phyloP scores from a whole-genome alignment of 2,797 vertebrate genomes.

The Trachurus trachurus region DNA sequence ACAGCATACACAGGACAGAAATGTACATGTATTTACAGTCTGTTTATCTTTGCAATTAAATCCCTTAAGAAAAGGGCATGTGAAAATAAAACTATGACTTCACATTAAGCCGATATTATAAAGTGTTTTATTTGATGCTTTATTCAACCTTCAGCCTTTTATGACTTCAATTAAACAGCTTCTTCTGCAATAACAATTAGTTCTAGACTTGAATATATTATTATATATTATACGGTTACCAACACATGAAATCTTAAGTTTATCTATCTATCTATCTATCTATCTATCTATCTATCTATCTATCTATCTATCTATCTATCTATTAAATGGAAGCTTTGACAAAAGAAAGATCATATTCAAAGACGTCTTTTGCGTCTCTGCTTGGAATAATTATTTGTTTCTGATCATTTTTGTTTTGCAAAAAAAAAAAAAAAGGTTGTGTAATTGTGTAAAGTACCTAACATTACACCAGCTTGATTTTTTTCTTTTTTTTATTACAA shows the following conservation, averaged over 20 bases:
- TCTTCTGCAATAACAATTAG: not conserved
- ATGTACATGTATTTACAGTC: too few relatives aligned
- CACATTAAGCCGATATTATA: too few relatives aligned
- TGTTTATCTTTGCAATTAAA: too few relatives aligned
- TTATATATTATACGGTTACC: not conserved
- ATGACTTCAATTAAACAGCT: not conserved
- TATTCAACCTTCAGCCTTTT: too few relatives aligned
- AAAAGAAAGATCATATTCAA: slow-evolving; percentile 1
- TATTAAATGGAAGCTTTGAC: not conserved
- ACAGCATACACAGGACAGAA: too few relatives aligned
- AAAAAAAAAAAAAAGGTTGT: not conserved
- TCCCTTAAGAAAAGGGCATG: too few relatives aligned
- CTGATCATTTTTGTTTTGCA: not conserved
- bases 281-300: too few relatives aligned
- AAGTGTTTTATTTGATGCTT: too few relatives aligned
- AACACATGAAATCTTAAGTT: too few relatives aligned
- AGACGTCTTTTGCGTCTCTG: not conserved
- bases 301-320: too few relatives aligned
- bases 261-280: too few relatives aligned
- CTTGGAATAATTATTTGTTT: not conserved
- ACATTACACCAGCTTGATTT: not conserved
- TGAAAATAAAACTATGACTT: too few relatives aligned
- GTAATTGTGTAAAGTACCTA: not conserved
- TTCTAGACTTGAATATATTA: not conserved
- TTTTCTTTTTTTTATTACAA: not conserved